phyloP scores from a whole-genome alignment of 2,888 invertebrate species.

The Clitarchus hookeri region DNA sequence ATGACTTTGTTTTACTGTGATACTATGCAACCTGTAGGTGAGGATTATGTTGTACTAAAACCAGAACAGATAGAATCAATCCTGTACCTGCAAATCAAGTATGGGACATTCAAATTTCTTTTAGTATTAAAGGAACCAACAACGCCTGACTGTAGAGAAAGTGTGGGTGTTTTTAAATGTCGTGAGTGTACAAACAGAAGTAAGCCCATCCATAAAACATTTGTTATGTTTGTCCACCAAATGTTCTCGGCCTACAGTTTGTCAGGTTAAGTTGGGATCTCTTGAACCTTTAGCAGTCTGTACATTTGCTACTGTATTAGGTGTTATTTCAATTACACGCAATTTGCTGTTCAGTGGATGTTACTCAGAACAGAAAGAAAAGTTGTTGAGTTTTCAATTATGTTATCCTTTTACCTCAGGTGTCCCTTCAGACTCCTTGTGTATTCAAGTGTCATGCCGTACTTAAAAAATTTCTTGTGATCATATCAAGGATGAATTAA shows the following conservation, averaged over 20 bases:
- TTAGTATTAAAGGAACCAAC: slow-evolving; percentile 15
- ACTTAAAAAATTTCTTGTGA: background rate
- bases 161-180: slow-evolving; percentile 19
- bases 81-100: background rate
- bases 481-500: background rate
- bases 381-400: slow-evolving; percentile 38
- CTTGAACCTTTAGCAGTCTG: slow-evolving; percentile 35
- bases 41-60: slow-evolving; percentile 28
- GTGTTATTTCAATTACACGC: slow-evolving; percentile 42
- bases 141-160: background rate
- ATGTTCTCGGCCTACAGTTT: slow-evolving; percentile 11
- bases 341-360: slow-evolving; percentile 43
- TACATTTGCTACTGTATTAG: slow-evolving; percentile 45
- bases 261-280: slow-evolving; percentile 10
- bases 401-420: background rate
- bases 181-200: slow-evolving; percentile 15
- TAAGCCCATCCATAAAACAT: slow-evolving; percentile 20
- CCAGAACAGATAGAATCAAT: slow-evolving; percentile 22
- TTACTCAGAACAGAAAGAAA: slow-evolving; percentile 42
- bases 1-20: slow-evolving; percentile 43
- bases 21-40: slow-evolving; percentile 43
- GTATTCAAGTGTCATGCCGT: background rate
- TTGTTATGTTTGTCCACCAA: slow-evolving; percentile 16
- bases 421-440: background rate
- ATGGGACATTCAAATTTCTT: slow-evolving; percentile 11